phyloP scores from a whole-genome alignment of 1,140 invertebrate species.

The Tetranychus cinnabarinus region DNA sequence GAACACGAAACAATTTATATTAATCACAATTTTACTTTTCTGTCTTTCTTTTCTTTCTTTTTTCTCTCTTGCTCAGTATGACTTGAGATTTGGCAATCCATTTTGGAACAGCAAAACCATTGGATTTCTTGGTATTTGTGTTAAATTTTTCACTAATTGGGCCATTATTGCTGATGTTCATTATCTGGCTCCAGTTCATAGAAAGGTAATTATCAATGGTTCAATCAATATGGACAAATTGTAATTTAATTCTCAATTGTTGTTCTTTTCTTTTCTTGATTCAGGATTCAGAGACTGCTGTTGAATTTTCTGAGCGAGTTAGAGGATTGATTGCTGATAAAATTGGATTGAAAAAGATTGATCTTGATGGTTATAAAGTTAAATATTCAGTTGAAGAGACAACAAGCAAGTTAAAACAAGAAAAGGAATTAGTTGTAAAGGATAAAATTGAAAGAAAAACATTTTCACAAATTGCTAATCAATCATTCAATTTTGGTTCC shows the following conservation, averaged over 20 bases:
- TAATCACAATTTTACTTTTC: no score
- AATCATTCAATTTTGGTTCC: no score
- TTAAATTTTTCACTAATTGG: background rate
- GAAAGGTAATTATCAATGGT: background rate
- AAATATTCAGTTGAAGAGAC: background rate
- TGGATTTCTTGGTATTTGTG: background rate
- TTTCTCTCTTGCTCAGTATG: background rate
- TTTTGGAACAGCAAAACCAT: background rate
- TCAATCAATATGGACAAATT: background rate
- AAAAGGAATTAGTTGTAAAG: no score
- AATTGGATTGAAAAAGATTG: background rate
- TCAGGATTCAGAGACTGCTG: background rate
- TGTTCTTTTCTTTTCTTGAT: background rate
- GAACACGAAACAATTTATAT: no score
- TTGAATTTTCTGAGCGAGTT: background rate
- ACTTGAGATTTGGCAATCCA: background rate
- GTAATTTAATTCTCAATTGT: background rate
- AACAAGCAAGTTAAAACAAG: no score
- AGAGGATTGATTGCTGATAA: background rate
- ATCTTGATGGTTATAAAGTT: background rate
- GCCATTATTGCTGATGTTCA: background rate
- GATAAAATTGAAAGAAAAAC: constrained; percentile 41
- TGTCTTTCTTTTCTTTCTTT: no score
- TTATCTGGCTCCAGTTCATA: background rate
- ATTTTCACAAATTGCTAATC: no score